Evolutionary conservation across 2,888 invertebrate species (phyloP).

Genomic region (Andrena camellia): DNA sequence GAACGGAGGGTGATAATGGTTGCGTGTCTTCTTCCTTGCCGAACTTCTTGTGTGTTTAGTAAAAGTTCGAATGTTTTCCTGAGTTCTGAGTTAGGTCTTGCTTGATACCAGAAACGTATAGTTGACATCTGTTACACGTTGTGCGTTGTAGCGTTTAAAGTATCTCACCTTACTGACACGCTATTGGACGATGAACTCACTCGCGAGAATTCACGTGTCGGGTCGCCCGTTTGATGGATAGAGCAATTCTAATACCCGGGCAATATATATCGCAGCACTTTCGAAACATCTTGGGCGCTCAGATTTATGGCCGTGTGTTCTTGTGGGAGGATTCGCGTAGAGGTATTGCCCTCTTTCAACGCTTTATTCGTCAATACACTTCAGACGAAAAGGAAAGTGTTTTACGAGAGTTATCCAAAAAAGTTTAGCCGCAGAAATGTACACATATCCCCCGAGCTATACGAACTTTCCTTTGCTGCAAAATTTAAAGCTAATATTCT

Average conservation of each 20-base stretch:
- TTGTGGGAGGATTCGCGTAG: not conserved
- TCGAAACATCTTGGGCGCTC: not conserved
- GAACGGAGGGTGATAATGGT: too few relatives aligned
- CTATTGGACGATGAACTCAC: not conserved
- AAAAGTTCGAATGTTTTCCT: too few relatives aligned
- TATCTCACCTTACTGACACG: too few relatives aligned
- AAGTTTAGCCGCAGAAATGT: too few relatives aligned
- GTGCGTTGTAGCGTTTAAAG: too few relatives aligned
- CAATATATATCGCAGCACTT: not conserved
- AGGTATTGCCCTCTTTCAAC: not conserved
- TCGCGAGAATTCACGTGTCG: not conserved
- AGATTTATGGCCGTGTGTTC: constrained; percentile 1
- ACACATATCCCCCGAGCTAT: not conserved
- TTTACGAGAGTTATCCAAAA: not conserved
- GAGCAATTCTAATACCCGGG: not conserved
- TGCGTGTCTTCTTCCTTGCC: too few relatives aligned
- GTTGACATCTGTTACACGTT: too few relatives aligned
- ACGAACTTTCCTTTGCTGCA: too few relatives aligned
- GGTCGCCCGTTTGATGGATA: not conserved
- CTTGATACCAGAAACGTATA: too few relatives aligned
- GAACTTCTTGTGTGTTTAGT: too few relatives aligned
- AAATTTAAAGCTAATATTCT: too few relatives aligned
- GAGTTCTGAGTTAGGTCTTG: too few relatives aligned
- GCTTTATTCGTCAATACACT: not conserved
- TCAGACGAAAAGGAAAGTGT: not conserved